phyloP scores from a whole-genome alignment of 2,797 vertebrate species.

The Erithacus rubecula region DNA sequence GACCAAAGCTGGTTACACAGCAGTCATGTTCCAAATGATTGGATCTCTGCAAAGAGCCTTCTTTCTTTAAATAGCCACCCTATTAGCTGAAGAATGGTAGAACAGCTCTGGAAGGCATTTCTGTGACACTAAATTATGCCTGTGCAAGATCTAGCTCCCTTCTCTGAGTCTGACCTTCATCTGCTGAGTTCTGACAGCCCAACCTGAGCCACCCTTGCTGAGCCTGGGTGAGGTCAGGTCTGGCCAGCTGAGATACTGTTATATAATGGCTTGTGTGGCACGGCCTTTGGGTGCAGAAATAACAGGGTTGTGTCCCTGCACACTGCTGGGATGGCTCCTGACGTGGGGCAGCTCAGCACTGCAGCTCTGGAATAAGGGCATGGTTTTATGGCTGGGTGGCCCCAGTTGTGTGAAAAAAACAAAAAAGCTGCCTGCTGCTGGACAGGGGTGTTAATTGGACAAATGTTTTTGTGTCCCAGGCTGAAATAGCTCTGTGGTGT shows the following conservation, averaged over 20 bases:
- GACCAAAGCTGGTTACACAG: background rate
- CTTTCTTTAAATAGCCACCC: slow-evolving; percentile 48
- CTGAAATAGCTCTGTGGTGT: background rate
- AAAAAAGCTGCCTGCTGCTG: background rate
- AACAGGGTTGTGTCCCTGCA: background rate
- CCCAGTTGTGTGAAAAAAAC: background rate
- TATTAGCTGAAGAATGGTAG: slow-evolving; percentile 11
- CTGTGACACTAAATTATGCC: slow-evolving; percentile 22
- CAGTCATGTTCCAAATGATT: background rate
- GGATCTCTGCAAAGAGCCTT: background rate
- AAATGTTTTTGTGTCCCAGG: background rate
- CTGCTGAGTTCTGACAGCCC: background rate
- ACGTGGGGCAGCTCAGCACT: fast-evolving
- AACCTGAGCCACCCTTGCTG: background rate
- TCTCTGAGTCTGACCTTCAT: background rate
- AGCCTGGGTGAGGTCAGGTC: background rate
- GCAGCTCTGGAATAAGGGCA: background rate
- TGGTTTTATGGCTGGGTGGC: fast-evolving
- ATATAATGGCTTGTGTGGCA: fast-evolving
- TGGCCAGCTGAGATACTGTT: background rate
- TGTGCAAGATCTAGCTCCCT: background rate
- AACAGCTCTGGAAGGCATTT: slow-evolving; percentile 31
- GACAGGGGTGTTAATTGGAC: background rate
- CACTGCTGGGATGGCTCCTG: fast-evolving
- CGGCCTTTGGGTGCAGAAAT: background rate